These are phyloP conservation scores for Lacerta bilineata DNA, from an alignment of 2,797 vertebrate species.

Conservation along the genomic window DNA sequence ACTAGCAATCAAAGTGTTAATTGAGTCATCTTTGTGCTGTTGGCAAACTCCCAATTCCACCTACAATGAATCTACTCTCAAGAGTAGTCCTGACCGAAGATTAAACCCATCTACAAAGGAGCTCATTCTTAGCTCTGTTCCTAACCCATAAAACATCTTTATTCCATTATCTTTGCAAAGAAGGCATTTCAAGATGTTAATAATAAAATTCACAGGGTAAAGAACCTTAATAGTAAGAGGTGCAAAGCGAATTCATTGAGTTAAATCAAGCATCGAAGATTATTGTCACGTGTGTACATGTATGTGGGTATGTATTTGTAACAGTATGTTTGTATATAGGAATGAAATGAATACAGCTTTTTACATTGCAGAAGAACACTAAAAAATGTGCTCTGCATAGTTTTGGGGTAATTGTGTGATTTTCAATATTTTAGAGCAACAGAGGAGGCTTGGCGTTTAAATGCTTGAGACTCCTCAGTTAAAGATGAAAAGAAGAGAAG, in stretches of 20 bases:
- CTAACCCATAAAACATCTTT: conserved; percentile 39
- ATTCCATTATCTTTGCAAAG: conserved; percentile 35
- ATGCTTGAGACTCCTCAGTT: not conserved
- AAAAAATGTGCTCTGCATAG: not conserved
- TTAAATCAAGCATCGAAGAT: conserved; percentile 12
- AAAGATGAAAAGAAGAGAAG: conserved; percentile 36
- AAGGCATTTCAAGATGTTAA: conserved; percentile 38
- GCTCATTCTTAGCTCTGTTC: conserved; percentile 28
- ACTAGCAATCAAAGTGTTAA: not conserved
- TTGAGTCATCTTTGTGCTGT: not conserved
- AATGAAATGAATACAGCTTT: conserved; percentile 1
- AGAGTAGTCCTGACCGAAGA: conserved; percentile 30
- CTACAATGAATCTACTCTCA: conserved; percentile 29
- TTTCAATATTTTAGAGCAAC: conserved; percentile 17
- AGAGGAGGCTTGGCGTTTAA: not conserved
- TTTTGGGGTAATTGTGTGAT: not conserved
- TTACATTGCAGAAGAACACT: not conserved
- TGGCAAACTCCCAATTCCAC: conserved; percentile 34
- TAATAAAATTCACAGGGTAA: conserved; percentile 25
- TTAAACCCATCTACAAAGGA: conserved; percentile 33
- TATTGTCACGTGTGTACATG: conserved; percentile 9
- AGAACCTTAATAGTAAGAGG: conserved; percentile 7
- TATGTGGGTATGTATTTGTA: not conserved
- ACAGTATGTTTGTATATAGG: not conserved
- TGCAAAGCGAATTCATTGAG: conserved; percentile 36